Base-by-base conservation (phyloP, 2,113 vertebrate species). In the Merops nubicus region DNA sequence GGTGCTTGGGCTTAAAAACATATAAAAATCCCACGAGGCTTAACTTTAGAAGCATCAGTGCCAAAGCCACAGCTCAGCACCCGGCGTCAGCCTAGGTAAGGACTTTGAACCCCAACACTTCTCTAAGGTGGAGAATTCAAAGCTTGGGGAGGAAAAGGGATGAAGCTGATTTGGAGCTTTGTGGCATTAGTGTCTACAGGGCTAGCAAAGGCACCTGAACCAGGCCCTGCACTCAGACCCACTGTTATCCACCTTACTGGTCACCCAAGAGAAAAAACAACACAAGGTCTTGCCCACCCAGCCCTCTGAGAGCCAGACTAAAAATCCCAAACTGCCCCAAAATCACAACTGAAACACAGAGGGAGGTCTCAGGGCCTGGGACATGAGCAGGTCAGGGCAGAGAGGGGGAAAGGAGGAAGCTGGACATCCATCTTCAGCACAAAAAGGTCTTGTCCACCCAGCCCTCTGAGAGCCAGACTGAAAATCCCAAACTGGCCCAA, bases 201-300 rank as follows among this genome's bases (percentile, higher is more conserved):
- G 64, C 22, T 3, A 11, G 36, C 60, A 29, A 51, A 75, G 25
- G 47, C 43, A 15, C 43, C 42, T 1, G 6, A 9, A 7, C 6
- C 4, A 1, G 28, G 0, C 5, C 4, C 11, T 29, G 54, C 22
- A 25, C 36, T 0, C 0, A 72, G 69, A 53, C 31, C 15, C 31
- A 6, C 22, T 18, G 16, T 54, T 28, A n/a, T 26, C 65, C 68
- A 42, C 60, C 64, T 5, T 25, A 5, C 29, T 1, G 17, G 12
- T 38, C 59, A 26, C n/a, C 34, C 19, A 12, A 47, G 73, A 38
- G 54, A 17, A 68, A 78, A 78, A 76, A 33, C 2, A 72, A 54
- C 19, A 8, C 0, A 1, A 60, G 33, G 34, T 14, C 7, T 28
- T 72, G 81, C 34, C 40, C 29, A 2, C 21, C 42, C 40, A 12